These are phyloP conservation scores for Himantopus leucocephalus DNA, from an alignment of 2,113 vertebrate species.

Conservation along the genomic window DNA sequence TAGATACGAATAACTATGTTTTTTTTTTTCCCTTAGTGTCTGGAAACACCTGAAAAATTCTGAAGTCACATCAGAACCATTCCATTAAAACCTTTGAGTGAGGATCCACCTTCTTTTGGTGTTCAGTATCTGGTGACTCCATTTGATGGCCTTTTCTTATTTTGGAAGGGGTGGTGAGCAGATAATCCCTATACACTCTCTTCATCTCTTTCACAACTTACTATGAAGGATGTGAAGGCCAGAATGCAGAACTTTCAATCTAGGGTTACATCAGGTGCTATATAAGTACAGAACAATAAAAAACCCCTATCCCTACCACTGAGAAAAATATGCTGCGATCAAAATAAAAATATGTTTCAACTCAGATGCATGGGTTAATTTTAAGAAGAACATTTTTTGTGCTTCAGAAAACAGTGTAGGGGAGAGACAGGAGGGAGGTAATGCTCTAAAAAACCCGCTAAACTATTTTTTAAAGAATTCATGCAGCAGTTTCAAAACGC, in stretches of 20 bases:
- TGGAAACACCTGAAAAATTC: background rate
- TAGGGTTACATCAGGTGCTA: background rate
- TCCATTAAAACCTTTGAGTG: background rate
- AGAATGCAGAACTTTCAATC: background rate
- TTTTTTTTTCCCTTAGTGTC: background rate
- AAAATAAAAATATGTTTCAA: background rate
- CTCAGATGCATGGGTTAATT: background rate
- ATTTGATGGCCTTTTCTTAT: background rate
- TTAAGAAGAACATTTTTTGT: background rate
- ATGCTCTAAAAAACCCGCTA: background rate
- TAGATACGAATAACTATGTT: background rate
- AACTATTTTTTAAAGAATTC: constrained; percentile 18
- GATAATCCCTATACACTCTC: background rate
- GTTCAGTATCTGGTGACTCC: background rate
- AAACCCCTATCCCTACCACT: background rate
- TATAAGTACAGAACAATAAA: background rate
- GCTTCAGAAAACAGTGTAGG: background rate
- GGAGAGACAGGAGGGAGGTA: background rate
- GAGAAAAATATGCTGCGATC: background rate
- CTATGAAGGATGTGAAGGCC: background rate
- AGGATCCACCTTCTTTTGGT: background rate
- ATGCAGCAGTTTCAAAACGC: constrained; percentile 3
- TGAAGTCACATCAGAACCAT: background rate
- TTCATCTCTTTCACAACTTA: background rate
- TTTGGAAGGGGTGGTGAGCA: background rate